These are phyloP conservation scores for Actias luna DNA, from an alignment of 2,888 invertebrate species.

Conservation along the genomic window DNA sequence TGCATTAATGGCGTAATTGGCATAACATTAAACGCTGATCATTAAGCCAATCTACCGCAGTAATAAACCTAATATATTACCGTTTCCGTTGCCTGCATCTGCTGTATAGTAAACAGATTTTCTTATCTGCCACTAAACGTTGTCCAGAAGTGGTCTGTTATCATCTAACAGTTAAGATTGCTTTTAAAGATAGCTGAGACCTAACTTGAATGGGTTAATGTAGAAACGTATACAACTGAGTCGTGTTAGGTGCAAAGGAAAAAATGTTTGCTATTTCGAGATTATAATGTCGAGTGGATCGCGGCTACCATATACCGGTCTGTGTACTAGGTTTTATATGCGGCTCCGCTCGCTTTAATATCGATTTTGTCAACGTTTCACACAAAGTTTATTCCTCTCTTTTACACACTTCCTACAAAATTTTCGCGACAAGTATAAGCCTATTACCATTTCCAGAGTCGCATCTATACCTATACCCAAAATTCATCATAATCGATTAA, in stretches of 20 bases:
- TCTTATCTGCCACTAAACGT: not conserved
- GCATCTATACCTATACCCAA: too few relatives aligned
- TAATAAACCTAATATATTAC: not conserved
- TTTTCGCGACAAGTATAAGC: too few relatives aligned
- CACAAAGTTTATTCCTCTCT: too few relatives aligned
- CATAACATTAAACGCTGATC: not conserved
- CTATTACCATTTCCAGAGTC: too few relatives aligned
- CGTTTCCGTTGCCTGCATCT: not conserved
- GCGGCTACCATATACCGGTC: too few relatives aligned
- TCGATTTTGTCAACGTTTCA: too few relatives aligned
- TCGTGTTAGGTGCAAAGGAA: not conserved
- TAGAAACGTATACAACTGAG: not conserved
- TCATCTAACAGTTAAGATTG: not conserved
- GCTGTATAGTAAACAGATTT: not conserved
- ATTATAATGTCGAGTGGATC: too few relatives aligned
- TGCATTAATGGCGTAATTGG: not conserved
- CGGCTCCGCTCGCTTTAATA: too few relatives aligned
- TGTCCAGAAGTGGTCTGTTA: not conserved
- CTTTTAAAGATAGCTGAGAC: not conserved
- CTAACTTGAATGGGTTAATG: not conserved
- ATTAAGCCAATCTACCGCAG: slow-evolving; percentile 2
- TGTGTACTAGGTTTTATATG: too few relatives aligned
- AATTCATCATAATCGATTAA: too few relatives aligned
- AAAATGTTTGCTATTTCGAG: too few relatives aligned
- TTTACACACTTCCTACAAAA: too few relatives aligned